Conservation (phyloP, 2,113 vertebrate genomes). For the Apus apus region DNA sequence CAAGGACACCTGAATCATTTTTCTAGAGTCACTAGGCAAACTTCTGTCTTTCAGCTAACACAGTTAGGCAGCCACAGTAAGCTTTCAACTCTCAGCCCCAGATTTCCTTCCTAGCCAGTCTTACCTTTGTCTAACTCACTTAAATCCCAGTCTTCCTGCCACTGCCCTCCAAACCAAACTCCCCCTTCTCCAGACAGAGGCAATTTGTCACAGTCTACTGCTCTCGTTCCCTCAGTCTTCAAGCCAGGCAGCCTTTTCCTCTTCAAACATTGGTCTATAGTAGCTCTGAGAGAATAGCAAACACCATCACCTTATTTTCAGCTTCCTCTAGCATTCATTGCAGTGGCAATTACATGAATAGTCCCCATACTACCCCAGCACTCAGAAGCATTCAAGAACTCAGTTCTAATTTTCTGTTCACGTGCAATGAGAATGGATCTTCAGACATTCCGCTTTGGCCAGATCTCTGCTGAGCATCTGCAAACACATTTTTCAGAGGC, state of each 20-base stretch:
- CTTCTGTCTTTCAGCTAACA: neutral
- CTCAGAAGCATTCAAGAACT: neutral
- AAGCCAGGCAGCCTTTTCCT: neutral
- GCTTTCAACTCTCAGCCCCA: neutral
- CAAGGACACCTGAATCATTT: neutral
- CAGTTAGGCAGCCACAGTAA: neutral
- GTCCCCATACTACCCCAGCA: neutral
- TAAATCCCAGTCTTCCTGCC: neutral
- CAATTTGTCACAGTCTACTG: conserved; percentile 38
- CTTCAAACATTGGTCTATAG: neutral
- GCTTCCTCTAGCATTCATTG: neutral
- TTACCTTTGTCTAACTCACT: neutral
- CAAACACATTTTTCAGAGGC: neutral
- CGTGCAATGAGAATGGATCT: neutral
- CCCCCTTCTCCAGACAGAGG: neutral
- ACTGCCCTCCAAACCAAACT: neutral
- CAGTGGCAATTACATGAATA: neutral
- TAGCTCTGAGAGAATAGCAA: neutral
- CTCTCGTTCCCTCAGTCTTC: neutral
- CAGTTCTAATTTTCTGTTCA: neutral
- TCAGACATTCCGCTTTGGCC: neutral
- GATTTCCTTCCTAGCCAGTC: neutral
- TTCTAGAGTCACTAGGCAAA: neutral
- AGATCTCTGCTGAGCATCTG: neutral
- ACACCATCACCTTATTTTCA: neutral